A percentile compares a stretch with the other conserved stretches of the same genome.
These are phyloP conservation scores for Rhinichthys klamathensis DNA, from an alignment of 2,113 vertebrate genomes.

Conservation along the genomic window DNA sequence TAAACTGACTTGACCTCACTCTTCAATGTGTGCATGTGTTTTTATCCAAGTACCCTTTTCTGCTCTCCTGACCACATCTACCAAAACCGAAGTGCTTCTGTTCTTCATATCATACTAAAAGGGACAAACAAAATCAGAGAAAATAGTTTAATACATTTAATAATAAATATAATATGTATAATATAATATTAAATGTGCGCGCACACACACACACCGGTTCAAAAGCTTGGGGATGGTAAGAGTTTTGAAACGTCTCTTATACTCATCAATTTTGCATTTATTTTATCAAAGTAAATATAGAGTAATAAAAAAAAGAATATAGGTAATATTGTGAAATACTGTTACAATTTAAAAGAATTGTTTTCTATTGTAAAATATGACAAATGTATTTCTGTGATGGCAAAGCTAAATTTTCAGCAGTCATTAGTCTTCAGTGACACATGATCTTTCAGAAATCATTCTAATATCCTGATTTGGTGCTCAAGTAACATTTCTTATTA, in stretches of 20 bases:
- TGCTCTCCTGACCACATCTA: constrained; percentile 74
- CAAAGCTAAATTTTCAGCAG: background rate
- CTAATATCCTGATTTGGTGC: background rate
- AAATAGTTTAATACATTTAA: background rate
- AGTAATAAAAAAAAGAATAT: background rate
- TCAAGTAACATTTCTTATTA: background rate
- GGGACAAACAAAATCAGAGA: constrained; percentile 5
- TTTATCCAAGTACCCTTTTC: constrained; percentile 61
- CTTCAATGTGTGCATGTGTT: background rate
- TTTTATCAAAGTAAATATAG: background rate
- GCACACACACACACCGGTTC: background rate
- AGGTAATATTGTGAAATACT: background rate
- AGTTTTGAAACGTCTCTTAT: background rate
- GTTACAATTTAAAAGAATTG: background rate
- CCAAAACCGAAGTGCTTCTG: constrained; percentile 64
- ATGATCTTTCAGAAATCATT: background rate
- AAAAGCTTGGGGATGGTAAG: background rate
- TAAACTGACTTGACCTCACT: background rate
- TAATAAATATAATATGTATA: background rate
- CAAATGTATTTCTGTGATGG: background rate
- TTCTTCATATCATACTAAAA: constrained; percentile 73
- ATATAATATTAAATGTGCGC: background rate
- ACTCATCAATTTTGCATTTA: background rate
- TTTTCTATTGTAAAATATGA: background rate
- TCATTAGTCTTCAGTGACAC: background rate